A percentile compares a stretch with the other conserved stretches of the same genome.
Evolutionary conservation across 2,113 vertebrate genomes (phyloP).

Genomic region (Psilopogon haemacephalus): DNA sequence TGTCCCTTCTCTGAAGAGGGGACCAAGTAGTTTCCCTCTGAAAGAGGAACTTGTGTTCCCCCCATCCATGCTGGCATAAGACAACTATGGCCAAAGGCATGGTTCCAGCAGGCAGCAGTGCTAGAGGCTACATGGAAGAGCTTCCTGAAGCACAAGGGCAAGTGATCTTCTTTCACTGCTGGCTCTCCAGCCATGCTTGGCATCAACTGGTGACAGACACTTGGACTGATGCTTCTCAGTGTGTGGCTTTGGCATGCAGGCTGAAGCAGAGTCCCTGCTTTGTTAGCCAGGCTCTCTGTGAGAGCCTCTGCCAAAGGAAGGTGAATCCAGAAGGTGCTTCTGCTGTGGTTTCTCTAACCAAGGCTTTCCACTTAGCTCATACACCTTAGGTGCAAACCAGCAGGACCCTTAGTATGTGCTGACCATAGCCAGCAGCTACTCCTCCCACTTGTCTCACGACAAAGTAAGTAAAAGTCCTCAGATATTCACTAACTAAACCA

Average conservation of each 20-base stretch:
- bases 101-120: neutral
- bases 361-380: neutral
- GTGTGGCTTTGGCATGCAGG: neutral
- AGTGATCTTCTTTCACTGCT: neutral
- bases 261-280: neutral
- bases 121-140: neutral
- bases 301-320: neutral
- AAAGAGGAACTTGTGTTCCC: neutral
- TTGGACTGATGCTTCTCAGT: neutral
- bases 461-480: neutral
- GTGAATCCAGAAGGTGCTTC: neutral
- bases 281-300: neutral
- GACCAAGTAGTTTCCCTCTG: neutral
- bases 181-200: neutral
- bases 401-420: neutral
- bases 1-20: neutral
- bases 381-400: neutral
- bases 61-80: neutral
- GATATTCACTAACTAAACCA: neutral
- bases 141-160: neutral
- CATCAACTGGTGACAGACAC: neutral
- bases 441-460: neutral
- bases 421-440: neutral
- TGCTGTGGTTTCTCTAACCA: neutral
- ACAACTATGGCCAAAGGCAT: neutral